Evolutionary conservation across 2,113 vertebrate species (phyloP).

Genomic region (Macrotus californicus): DNA sequence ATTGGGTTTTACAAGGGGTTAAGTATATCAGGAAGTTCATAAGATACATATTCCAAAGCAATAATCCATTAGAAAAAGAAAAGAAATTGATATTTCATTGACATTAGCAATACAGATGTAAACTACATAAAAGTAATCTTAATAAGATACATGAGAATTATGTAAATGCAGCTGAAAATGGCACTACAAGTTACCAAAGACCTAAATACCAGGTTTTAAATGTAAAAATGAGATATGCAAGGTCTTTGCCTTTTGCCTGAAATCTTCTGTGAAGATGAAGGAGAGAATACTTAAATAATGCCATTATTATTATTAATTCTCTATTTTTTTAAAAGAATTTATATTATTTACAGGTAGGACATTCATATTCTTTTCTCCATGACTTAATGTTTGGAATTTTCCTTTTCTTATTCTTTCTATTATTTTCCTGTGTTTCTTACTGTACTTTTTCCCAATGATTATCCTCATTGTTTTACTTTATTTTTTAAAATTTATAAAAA

Average conservation of each 20-base stretch:
- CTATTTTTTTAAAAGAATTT: not conserved
- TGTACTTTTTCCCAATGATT: not conserved
- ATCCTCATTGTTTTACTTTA: not conserved
- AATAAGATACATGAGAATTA: not conserved
- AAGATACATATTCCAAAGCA: not conserved
- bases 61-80: not conserved
- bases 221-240: not conserved
- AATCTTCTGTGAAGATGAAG: not conserved
- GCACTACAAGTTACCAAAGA: not conserved
- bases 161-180: not conserved
- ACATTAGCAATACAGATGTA: not conserved
- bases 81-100: not conserved
- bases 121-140: not conserved
- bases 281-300: not conserved
- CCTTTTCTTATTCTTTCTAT: constrained; percentile 1
- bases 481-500: constrained; percentile 3
- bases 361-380: not conserved
- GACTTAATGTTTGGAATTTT: constrained; percentile 1
- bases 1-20: not conserved
- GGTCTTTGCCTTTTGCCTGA: not conserved
- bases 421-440: not conserved
- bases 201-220: not conserved
- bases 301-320: not conserved
- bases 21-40: not conserved
- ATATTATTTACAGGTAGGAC: not conserved